Conservation (phyloP, 2,797 vertebrate species). For the Tokudaia tokunoshimensis region DNA sequence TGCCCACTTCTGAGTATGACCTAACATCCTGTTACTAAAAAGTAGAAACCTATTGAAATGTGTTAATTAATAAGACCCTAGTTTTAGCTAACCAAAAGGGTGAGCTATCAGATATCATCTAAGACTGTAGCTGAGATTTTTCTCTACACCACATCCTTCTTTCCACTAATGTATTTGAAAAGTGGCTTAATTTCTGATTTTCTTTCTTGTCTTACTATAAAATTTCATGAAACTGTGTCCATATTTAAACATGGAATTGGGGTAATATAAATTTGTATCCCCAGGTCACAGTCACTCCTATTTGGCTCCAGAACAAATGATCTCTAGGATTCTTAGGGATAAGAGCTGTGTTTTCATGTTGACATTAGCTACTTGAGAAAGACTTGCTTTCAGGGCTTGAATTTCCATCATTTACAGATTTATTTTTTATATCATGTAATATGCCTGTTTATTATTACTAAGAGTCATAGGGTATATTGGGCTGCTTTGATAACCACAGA, state of each 20-base stretch:
- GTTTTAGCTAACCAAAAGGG: neutral
- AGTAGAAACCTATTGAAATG: neutral
- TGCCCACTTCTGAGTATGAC: neutral
- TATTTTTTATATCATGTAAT: neutral
- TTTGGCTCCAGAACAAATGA: neutral
- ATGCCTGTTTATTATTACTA: neutral
- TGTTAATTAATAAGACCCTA: neutral
- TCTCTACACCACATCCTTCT: neutral
- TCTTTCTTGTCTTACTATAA: neutral
- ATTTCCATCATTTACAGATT: neutral
- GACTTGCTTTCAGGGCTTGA: neutral
- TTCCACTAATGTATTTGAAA: neutral
- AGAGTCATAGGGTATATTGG: neutral
- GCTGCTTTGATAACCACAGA: neutral
- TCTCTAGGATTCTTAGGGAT: neutral
- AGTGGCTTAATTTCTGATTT: neutral
- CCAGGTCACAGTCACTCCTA: neutral
- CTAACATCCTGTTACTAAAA: neutral
- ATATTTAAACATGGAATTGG: neutral
- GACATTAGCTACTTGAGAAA: neutral
- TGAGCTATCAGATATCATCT: neutral
- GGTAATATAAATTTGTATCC: neutral
- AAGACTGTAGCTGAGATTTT: neutral
- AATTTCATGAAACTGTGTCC: neutral
- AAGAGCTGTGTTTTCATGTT: neutral